Evolutionary conservation across 2,888 invertebrate species (phyloP).

Genomic region (Chalcis sispes): DNA sequence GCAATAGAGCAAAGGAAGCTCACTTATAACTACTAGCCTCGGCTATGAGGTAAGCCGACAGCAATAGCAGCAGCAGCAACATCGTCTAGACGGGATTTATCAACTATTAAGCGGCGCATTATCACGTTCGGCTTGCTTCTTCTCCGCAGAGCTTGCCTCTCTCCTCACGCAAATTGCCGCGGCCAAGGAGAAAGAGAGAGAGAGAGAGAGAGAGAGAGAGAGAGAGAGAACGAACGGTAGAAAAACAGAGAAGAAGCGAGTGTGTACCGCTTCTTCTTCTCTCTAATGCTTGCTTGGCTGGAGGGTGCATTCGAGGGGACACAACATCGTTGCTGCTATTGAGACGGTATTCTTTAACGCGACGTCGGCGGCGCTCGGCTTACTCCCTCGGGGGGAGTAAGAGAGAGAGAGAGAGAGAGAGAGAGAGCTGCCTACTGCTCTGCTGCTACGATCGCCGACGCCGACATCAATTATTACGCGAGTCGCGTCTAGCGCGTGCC

Average conservation of each 20-base stretch:
- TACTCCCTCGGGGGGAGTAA: no score
- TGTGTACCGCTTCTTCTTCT: background rate
- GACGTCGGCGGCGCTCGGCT: no score
- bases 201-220: conserved; percentile 15
- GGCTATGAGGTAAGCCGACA: no score
- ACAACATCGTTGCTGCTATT: conserved; percentile 56
- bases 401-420: no score
- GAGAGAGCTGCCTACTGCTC: background rate
- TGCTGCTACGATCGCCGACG: no score
- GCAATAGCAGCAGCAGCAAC: background rate
- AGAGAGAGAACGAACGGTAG: background rate
- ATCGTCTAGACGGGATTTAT: conserved; percentile 63
- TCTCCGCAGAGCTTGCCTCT: conserved; percentile 37
- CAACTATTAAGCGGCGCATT: conserved; percentile 64
- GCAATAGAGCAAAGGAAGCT: background rate
- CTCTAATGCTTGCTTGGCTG: conserved; percentile 42
- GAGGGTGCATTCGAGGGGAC: conserved; percentile 60
- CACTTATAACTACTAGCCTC: conserved; percentile 13
- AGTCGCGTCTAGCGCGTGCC: conserved; percentile 71
- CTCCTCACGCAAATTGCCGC: conserved; percentile 56
- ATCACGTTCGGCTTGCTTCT: conserved; percentile 60
- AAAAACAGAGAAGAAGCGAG: conserved; percentile 40
- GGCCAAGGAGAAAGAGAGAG: conserved; percentile 28
- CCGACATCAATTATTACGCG: conserved; percentile 73
- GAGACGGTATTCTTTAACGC: conserved; percentile 64